phyloP scores from a whole-genome alignment of 2,113 vertebrate genomes.

The Glaucidium brasilianum region DNA sequence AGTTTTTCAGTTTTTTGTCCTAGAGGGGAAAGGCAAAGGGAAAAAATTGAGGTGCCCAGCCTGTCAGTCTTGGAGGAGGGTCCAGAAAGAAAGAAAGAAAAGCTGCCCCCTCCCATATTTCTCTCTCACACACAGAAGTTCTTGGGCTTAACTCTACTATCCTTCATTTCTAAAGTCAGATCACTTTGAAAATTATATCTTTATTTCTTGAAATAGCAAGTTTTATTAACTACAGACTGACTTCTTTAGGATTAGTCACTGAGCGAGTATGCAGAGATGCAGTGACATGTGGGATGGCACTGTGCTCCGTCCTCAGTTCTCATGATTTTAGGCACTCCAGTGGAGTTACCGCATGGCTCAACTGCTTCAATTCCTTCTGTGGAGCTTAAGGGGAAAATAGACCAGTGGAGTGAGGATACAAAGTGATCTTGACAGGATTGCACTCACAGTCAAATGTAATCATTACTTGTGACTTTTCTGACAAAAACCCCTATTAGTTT shows the following conservation, averaged over 20 bases:
- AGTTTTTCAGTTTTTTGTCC: neutral
- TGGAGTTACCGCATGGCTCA: neutral
- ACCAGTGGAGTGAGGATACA: neutral
- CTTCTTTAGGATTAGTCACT: neutral
- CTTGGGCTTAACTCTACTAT: neutral
- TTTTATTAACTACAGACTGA: neutral
- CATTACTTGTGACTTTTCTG: neutral
- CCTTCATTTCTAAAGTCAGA: neutral
- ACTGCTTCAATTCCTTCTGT: neutral
- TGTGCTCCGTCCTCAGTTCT: neutral
- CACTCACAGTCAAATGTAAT: neutral
- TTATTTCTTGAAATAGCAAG: neutral
- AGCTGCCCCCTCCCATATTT: neutral
- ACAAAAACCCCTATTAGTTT: neutral
- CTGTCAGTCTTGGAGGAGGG: neutral
- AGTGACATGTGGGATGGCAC: neutral
- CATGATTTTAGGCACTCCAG: neutral
- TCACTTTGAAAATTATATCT: neutral
- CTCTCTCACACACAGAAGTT: neutral
- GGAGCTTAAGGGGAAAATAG: neutral
- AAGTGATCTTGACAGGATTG: neutral
- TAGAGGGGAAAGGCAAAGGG: neutral
- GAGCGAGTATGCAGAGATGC: rapidly evolving
- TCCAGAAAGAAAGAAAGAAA: neutral
- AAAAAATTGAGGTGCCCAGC: neutral